phyloP scores from a whole-genome alignment of 2,797 vertebrate genomes.

The Poecile montanus region DNA sequence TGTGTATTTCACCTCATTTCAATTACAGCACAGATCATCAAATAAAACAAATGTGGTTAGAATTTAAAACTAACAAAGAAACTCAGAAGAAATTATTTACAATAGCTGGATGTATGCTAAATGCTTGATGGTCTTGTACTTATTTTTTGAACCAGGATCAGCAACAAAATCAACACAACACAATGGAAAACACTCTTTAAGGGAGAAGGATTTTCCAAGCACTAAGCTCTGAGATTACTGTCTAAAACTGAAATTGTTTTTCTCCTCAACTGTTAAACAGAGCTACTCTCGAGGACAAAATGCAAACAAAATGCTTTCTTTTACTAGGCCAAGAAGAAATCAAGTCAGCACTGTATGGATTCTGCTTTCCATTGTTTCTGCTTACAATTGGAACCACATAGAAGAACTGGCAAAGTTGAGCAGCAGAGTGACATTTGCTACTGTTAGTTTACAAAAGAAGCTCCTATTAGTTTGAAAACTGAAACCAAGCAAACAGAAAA shows the following conservation, averaged over 20 bases:
- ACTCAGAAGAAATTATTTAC: not conserved
- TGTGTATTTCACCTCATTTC: not conserved
- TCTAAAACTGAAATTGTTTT: not conserved
- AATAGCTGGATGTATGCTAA: not conserved
- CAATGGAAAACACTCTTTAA: not conserved
- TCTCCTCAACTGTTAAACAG: not conserved
- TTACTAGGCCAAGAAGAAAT: slow-evolving; percentile 5
- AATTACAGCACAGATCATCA: not conserved
- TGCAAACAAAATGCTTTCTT: not conserved
- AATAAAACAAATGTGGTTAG: not conserved
- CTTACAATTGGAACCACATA: not conserved
- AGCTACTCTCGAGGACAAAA: not conserved
- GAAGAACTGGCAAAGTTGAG: not conserved
- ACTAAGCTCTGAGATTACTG: not conserved
- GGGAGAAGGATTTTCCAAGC: not conserved
- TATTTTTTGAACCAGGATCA: not conserved
- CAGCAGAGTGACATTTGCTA: not conserved
- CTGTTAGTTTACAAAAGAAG: not conserved
- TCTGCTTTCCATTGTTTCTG: slow-evolving; percentile 29
- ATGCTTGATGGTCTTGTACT: not conserved
- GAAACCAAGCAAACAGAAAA: not conserved
- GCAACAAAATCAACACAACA: not conserved
- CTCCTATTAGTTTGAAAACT: not conserved
- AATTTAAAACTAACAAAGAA: not conserved
- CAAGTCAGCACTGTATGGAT: not conserved